Base-by-base conservation (phyloP, 1,140 invertebrate species). In the Drosophila insularis region DNA sequence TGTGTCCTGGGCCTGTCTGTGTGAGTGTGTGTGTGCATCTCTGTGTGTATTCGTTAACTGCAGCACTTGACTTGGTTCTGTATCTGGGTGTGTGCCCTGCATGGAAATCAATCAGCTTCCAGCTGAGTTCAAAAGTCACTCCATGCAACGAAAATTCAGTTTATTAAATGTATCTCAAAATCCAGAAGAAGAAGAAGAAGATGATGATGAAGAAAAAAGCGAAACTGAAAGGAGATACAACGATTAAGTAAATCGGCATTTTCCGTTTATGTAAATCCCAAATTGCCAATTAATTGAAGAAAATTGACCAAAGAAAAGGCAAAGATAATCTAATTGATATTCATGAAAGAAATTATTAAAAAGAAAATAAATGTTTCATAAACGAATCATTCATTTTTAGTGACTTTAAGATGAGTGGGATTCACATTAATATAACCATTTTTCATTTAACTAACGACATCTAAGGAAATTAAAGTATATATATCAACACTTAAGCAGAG, bases 91-190 rank as follows among this genome's bases (percentile, higher is more conserved):
- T 53, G 62, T 53, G 19, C 39, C 31, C 27, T 27, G 27, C 27
- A 27, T 19, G 69, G 69, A 64, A 86, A 87, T 87, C 82, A 89
- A 87, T 87, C 82, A 89, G 76, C 79, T 72, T 67, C 68, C 63
- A 63, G 67, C 59, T 54, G 56, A 68, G 46, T 64, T 54, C 58
- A 66, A 78, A 78, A 78, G 58, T 81, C 63, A 69, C 58, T 75
- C 64, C 56, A 65, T 63, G 46, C 61, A 55, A 62, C 55, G 37
- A 60, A 66, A 70, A 77, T 80, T 66, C 54, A 71, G 68, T 71
- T 86, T 86, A 75, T 75, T 75, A 75, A 75, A 75, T 75, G 40
- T 40, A 37, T 31, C 72, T 40, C 58, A 74, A 68, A 75, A 27
- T 27, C 27, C 27, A 5, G 27, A 27, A 27, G 27, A 27, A 27